Evolutionary conservation across 2,888 invertebrate genomes (phyloP), one percentile per base, ranked within the genome.

Genomic region (Rapana venosa): DNA sequence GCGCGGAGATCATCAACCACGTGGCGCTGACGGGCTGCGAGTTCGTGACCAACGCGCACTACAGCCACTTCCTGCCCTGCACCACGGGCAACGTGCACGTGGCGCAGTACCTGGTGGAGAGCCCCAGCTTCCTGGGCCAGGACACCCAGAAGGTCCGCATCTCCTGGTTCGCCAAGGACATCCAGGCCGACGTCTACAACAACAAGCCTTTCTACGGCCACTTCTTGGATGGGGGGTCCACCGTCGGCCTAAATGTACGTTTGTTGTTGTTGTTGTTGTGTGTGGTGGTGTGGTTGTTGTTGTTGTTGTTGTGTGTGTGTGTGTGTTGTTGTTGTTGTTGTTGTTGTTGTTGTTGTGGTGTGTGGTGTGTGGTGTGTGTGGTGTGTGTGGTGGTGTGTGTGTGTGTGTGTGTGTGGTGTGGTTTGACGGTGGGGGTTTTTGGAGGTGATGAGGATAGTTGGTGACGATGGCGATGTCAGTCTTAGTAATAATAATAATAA

Each of bases 141-240:
- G 90, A 90, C 85, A 91, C 91, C 56, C 90, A 88, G 58, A 90
- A 87, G 47, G 91, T 89, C 70, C 90, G 88, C 74, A 91, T 91
- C 70, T 90, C 90, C n/a, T 91, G 91, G 91, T 91, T 87, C 79
- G 90, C 90, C 74, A 91, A 91, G 90, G 91, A 91, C 85, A 90
- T 91, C 70, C 91, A 91, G 90, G 91, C 90, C 36, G 91, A 91
- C 81, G 47, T 91, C 84, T 90, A 91, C 90, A 91, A 91, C 90
- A 91, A 90, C 90, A 81, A 90, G 74, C 91, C 91, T 11, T 87
- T 91, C 74, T 91, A 88, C 83, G 90, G 90, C 17, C 91, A 91
- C 83, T 91, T 91, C 79, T 85, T 91, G 58, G 91, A 91, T 36
- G 91, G 91, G 0, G 91, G 91, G 20, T 88, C 91, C 22, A 91